phyloP scores from a whole-genome alignment of 2,113 vertebrate genomes.

The Thamnaconus septentrionalis region DNA sequence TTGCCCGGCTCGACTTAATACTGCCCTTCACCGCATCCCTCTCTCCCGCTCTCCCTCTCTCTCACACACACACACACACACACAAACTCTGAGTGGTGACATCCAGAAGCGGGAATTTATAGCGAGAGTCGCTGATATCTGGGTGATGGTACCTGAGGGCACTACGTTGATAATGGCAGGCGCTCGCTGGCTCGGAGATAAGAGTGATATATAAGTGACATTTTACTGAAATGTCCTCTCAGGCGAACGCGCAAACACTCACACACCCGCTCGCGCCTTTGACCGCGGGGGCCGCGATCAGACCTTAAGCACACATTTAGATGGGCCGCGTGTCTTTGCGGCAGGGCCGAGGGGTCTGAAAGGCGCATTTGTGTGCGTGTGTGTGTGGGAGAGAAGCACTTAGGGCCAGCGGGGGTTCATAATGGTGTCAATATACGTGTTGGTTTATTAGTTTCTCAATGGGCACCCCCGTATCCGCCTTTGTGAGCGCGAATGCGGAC shows the following conservation, averaged over 20 bases:
- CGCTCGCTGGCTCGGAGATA: conserved; percentile 55
- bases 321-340: conserved; percentile 18
- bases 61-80: conserved; percentile 11
- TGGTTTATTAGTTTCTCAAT: conserved; percentile 38
- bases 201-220: conserved; percentile 70
- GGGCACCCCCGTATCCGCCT: conserved; percentile 19
- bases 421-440: conserved; percentile 29
- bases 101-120: conserved; percentile 44
- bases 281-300: conserved; percentile 42
- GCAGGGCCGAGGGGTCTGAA: conserved; percentile 3
- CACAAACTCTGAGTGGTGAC: conserved; percentile 40
- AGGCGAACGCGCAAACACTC: conserved; percentile 52
- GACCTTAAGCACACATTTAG: conserved; percentile 43
- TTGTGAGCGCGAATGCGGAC: conserved; percentile 45
- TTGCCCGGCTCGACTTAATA: conserved; percentile 55
- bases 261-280: conserved; percentile 25
- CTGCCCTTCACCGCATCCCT: conserved; percentile 54
- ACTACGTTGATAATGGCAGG: conserved; percentile 51
- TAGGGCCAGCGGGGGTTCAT: conserved; percentile 45
- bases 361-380: conserved; percentile 10
- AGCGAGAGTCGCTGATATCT: conserved; percentile 18
- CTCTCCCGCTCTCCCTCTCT: no score
- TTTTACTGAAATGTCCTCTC: conserved; percentile 66
- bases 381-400: conserved; percentile 1
- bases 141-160: conserved; percentile 44